A percentile compares a stretch with the other conserved stretches of the same genome.
Conservation (phyloP, 2,888 invertebrate genomes). For the Loripinus fragilis region DNA sequence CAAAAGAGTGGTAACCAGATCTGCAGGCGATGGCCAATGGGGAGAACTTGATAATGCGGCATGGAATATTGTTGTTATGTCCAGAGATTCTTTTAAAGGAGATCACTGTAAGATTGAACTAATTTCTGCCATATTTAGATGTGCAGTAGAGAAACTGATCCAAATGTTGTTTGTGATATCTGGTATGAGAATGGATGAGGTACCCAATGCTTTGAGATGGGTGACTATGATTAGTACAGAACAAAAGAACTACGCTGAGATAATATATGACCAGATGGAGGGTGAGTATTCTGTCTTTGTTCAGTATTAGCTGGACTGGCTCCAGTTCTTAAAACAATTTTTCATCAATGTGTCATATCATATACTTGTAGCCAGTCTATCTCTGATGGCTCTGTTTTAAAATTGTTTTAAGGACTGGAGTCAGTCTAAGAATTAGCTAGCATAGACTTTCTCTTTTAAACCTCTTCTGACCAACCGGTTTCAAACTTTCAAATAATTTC, state of each 20-base stretch:
- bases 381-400: too few relatives aligned
- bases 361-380: too few relatives aligned
- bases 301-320: too few relatives aligned
- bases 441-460: too few relatives aligned
- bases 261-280: slow-evolving; percentile 34
- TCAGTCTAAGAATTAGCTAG: too few relatives aligned
- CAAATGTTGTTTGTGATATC: slow-evolving; percentile 40
- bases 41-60: slow-evolving; percentile 18
- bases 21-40: background rate
- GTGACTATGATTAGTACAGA: slow-evolving; percentile 43
- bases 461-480: too few relatives aligned
- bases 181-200: background rate
- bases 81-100: slow-evolving; percentile 28
- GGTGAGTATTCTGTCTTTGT: too few relatives aligned
- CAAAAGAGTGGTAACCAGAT: slow-evolving; percentile 22
- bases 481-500: too few relatives aligned
- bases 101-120: slow-evolving; percentile 18
- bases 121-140: slow-evolving; percentile 5
- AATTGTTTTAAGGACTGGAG: too few relatives aligned
- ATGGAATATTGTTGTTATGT: slow-evolving; percentile 57
- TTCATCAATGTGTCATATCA: too few relatives aligned
- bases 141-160: slow-evolving; percentile 29
- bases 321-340: too few relatives aligned
- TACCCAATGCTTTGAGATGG: slow-evolving; percentile 44
- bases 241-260: slow-evolving; percentile 25